phyloP scores from a whole-genome alignment of 1,140 invertebrate genomes.

The Cylas formicarius region DNA sequence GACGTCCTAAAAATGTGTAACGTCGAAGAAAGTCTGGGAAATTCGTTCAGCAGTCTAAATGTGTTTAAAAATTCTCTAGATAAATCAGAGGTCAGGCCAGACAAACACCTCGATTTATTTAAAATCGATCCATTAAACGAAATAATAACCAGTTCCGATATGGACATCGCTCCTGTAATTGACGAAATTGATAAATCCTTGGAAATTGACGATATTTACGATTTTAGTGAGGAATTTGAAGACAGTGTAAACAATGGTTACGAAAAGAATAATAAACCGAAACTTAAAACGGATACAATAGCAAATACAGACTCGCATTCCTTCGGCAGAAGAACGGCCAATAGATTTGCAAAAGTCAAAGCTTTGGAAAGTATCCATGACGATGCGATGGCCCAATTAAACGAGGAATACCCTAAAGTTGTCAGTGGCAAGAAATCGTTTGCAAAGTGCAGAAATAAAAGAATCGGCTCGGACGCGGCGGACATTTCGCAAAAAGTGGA shows the following conservation, averaged over 20 bases:
- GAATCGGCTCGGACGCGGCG: background rate
- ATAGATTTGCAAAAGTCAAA: conserved; percentile 22
- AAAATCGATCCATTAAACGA: conserved; percentile 15
- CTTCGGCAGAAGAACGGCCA: conserved; percentile 4
- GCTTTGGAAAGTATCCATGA: conserved; percentile 22
- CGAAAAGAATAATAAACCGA: background rate
- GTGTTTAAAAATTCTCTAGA: too few species aligned
- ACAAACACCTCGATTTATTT: too few species aligned
- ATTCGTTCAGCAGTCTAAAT: too few species aligned
- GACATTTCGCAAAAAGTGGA: background rate
- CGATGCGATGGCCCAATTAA: conserved; percentile 11
- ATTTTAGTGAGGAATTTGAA: conserved; percentile 11
- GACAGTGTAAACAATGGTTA: background rate
- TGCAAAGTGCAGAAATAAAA: conserved; percentile 4
- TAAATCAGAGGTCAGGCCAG: too few species aligned
- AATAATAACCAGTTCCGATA: conserved; percentile 18
- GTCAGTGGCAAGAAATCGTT: background rate
- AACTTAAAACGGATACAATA: conserved; percentile 6
- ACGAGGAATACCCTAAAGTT: conserved; percentile 1
- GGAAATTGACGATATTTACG: conserved; percentile 18
- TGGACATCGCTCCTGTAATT: conserved; percentile 19
- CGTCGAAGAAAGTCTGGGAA: too few species aligned
- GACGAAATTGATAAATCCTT: conserved; percentile 21
- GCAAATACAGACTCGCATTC: too few species aligned
- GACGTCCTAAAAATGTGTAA: background rate